Base-by-base conservation (phyloP, 2,797 vertebrate species). In the Xenops minutus region DNA sequence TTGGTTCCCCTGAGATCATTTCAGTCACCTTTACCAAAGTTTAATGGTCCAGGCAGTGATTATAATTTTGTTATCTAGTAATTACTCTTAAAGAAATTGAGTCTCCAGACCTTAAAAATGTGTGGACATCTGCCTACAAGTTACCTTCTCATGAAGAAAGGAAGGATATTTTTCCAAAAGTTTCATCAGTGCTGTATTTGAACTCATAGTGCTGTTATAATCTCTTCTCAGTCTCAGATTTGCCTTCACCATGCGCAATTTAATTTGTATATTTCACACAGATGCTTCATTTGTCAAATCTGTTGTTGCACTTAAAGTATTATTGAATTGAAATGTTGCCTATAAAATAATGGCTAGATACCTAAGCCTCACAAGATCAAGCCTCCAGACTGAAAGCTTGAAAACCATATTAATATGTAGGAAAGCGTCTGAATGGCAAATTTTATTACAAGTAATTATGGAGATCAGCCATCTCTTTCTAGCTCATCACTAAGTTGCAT, bases 11-110 rank as follows among this genome's bases (percentile, higher is more conserved):
- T 1, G 20, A 89, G 51, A 88, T 52, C 46, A 58, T 58, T 92
- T 96, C 79, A 86, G 44, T 72, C 84, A 92, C 95, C 88, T 96
- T 97, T 93, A 94, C 63, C 66, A 89, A 79, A 82, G 59, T 84
- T 95, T 95, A 88, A 95, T 77, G 52, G 61, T 66, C 72, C 73
- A 89, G 52, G 7, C 22, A 73, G n/a, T 86, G 49, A 92, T 85
- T 91, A 86, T 56, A 79, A 88, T 85, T 96, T 79, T 85, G 64
- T 89, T 89, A 76, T 86, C 49, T 88, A 68, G 44, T 73, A 95
- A 93, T 91, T 85, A 74, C 36, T 85, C 21, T 16, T 79, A 82
- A 94, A 69, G 30, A 85, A 95, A 91, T 85, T 36, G 37, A 74
- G 32, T 66, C 51, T 94, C 36, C 34, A 83, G 72, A 77, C 49